Percentiles rank a stretch among this genome's conserved stretches.
Conservation (phyloP, 1,140 invertebrate species). For the Muscidifurax raptorellus region DNA sequence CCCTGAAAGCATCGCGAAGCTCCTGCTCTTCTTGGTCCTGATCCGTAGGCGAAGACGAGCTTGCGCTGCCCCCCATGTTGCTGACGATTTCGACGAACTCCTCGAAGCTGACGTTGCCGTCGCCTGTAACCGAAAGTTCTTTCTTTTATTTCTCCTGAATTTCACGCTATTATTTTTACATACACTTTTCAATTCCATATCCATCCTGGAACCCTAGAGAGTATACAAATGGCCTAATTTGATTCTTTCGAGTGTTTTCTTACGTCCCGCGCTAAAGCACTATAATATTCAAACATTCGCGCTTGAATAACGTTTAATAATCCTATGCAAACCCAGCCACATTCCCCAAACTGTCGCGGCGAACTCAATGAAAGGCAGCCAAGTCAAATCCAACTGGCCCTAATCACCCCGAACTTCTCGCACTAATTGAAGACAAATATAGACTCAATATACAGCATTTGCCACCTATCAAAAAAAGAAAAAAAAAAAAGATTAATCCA, state of each 20-base stretch:
- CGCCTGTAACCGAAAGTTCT: slow-evolving; percentile 78
- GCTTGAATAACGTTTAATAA: neutral
- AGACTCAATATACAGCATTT: no score
- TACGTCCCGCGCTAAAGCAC: neutral
- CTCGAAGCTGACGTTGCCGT: slow-evolving; percentile 93
- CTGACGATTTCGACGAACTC: slow-evolving; percentile 95
- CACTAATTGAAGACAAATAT: neutral
- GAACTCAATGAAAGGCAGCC: neutral
- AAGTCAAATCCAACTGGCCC: neutral
- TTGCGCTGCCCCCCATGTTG: slow-evolving; percentile 83
- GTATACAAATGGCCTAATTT: no score
- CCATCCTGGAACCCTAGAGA: no score
- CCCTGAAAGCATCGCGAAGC: slow-evolving; percentile 89
- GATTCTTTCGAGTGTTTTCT: neutral
- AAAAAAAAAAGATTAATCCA: neutral
- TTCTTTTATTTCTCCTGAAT: neutral
- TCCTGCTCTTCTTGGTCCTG: slow-evolving; percentile 88
- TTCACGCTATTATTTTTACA: no score
- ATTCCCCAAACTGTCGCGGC: neutral
- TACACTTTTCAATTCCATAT: no score
- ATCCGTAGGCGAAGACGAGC: slow-evolving; percentile 78
- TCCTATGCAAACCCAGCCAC: neutral
- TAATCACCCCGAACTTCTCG: neutral
- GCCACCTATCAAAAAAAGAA: neutral
- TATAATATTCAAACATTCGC: no score